Evolutionary conservation across 2,888 invertebrate species (phyloP).

Genomic region (Melieria picta): DNA sequence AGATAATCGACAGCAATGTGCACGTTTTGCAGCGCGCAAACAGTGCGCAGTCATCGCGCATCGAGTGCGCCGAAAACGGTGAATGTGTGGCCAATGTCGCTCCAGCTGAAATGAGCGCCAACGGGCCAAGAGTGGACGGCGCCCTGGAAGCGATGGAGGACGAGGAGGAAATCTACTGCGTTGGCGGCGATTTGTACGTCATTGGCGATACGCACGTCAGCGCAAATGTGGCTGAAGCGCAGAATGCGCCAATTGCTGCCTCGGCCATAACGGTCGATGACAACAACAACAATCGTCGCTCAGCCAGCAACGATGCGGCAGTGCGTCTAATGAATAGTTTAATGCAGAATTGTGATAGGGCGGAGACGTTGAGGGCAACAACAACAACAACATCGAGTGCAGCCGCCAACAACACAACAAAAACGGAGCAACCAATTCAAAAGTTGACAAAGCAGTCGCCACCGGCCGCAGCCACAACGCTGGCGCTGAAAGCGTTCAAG

Average conservation of each 20-base stretch:
- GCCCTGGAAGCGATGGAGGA: constrained; percentile 35
- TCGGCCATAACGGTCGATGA: constrained; percentile 24
- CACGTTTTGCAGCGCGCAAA: background rate
- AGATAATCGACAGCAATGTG: constrained; percentile 49
- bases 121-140: background rate
- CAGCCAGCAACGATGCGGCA: background rate
- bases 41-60: background rate
- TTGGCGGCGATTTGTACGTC: constrained; percentile 41
- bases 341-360: constrained; percentile 22
- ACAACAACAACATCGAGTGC: constrained; percentile 30
- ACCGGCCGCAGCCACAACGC: background rate
- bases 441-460: constrained; percentile 9
- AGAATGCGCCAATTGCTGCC: background rate
- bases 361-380: background rate
- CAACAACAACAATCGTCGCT: constrained; percentile 20
- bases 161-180: constrained; percentile 43
- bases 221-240: background rate
- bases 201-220: constrained; percentile 33
- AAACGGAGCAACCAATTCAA: constrained; percentile 28
- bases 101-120: background rate
- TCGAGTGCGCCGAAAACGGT: background rate
- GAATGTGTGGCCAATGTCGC: background rate
- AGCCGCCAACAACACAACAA: background rate
- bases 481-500: constrained; percentile 54
- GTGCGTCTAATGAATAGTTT: constrained; percentile 16